Evolutionary conservation across 2,113 vertebrate genomes (phyloP).

Genomic region (Formicarius rufipectus): DNA sequence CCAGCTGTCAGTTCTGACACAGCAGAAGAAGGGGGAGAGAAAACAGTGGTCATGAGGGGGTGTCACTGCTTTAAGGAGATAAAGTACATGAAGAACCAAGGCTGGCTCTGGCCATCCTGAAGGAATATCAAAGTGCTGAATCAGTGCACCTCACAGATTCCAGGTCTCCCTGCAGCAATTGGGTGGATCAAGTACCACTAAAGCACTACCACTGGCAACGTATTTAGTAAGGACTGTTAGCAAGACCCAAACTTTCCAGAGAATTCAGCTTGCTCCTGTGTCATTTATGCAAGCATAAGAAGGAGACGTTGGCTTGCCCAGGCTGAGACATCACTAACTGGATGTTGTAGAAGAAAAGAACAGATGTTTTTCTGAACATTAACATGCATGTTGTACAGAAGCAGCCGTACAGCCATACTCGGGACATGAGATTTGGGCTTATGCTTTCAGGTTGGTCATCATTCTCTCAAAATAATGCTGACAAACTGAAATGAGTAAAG

Average conservation of each 20-base stretch:
- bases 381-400: neutral
- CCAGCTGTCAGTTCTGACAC: neutral
- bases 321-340: neutral
- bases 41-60: neutral
- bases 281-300: neutral
- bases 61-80: neutral
- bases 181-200: neutral
- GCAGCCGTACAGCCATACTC: neutral
- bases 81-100: neutral
- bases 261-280: neutral
- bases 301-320: neutral
- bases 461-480: neutral
- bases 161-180: neutral
- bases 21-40: neutral
- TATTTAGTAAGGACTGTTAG: neutral
- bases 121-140: neutral
- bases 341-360: neutral
- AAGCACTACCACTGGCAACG: neutral
- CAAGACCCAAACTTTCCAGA: neutral
- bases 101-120: neutral
- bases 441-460: neutral
- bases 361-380: neutral
- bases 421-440: accelerated
- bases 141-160: neutral
- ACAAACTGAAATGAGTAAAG: neutral